A percentile compares a stretch with the other conserved stretches of the same genome.
Conservation (phyloP, 2,113 vertebrate genomes). For the Zosterops lateralis region DNA sequence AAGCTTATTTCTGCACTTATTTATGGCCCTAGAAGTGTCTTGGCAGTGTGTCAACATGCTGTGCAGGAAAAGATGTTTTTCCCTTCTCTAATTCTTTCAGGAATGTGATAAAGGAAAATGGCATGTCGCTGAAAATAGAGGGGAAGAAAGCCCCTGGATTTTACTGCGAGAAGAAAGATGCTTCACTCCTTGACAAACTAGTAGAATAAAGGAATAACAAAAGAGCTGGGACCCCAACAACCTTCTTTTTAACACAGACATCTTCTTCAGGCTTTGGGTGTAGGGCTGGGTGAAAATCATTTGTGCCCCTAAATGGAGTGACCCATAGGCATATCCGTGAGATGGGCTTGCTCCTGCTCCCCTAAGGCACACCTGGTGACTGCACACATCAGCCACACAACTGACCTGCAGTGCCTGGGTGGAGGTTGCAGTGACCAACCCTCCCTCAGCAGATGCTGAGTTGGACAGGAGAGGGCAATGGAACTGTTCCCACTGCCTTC, state of each 20-base stretch:
- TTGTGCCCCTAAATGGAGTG: neutral
- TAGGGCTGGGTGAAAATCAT: neutral
- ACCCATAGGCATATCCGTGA: neutral
- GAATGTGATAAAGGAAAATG: neutral
- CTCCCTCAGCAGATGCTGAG: neutral
- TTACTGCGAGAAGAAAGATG: neutral
- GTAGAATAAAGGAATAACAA: neutral
- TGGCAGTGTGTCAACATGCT: neutral
- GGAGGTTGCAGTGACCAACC: neutral
- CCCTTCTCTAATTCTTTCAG: neutral
- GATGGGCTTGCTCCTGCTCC: neutral
- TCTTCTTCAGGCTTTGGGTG: neutral
- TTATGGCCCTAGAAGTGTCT: constrained; percentile 15
- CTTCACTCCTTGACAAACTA: neutral
- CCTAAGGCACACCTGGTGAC: neutral
- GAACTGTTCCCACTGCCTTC: neutral
- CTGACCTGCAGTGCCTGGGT: neutral
- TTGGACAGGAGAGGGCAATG: constrained; percentile 9
- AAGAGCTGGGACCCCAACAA: neutral
- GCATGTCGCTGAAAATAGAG: rapidly evolving
- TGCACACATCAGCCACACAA: neutral
- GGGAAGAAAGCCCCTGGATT: neutral
- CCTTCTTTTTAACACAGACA: neutral
- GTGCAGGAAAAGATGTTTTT: neutral
- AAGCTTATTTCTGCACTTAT: constrained; percentile 12